These are phyloP conservation scores for Shargacucullia verbasci DNA, from an alignment of 2,888 invertebrate genomes.

Conservation along the genomic window DNA sequence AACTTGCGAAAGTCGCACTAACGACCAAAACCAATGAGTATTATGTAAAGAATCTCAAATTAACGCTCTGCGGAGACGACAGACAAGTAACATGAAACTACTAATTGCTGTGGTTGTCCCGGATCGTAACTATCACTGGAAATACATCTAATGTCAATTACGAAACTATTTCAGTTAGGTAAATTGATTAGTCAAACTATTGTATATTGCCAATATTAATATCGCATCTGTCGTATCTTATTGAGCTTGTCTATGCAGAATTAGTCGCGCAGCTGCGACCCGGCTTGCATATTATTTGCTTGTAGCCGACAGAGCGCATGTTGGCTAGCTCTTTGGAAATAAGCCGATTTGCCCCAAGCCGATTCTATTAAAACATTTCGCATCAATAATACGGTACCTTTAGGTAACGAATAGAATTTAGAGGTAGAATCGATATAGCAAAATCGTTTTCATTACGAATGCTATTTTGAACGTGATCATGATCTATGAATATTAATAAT, in stretches of 20 bases:
- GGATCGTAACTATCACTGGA: not conserved
- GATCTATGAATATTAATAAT: constrained; percentile 9
- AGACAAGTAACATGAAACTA: constrained; percentile 22
- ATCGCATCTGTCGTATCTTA: constrained; percentile 49
- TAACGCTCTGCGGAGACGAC: constrained; percentile 7
- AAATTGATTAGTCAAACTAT: constrained; percentile 42
- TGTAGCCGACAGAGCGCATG: constrained; percentile 52
- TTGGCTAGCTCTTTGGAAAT: constrained; percentile 60
- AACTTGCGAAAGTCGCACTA: no score
- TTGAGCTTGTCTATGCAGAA: constrained; percentile 65
- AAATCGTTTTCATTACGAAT: constrained; percentile 15
- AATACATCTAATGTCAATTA: constrained; percentile 23
- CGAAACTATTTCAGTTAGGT: constrained; percentile 25
- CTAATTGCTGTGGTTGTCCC: constrained; percentile 23
- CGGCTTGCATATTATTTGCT: constrained; percentile 63
- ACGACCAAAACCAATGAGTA: no score
- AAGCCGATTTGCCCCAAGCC: constrained; percentile 58
- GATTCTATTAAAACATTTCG: constrained; percentile 40
- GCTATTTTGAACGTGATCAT: constrained; percentile 17
- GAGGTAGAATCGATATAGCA: constrained; percentile 19
- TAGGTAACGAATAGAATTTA: constrained; percentile 29
- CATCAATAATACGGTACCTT: constrained; percentile 40
- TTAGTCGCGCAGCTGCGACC: constrained; percentile 66
- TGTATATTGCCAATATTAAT: constrained; percentile 50
- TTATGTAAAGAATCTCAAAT: constrained; percentile 19